Evolutionary conservation across 2,888 invertebrate genomes (phyloP), one percentile per base, ranked within the genome.

Genomic region (Lasiommata megera): DNA sequence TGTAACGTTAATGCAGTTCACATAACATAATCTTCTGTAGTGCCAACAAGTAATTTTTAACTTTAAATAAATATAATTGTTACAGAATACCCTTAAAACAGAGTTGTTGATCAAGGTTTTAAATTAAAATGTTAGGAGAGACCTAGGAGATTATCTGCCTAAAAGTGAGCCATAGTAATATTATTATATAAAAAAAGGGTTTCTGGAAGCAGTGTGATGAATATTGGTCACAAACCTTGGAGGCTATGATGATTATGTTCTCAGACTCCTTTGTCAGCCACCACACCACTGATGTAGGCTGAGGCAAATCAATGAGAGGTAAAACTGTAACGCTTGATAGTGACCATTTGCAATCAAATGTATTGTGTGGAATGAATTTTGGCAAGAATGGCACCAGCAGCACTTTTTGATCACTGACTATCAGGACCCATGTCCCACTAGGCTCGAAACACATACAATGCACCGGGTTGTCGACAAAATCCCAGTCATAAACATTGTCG

Each of bases 361-460:
- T 77, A 63, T 74, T 83, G 67, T 88, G 84, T 16, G 90, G 87
- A 38, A 80, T 81, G 64, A 91, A 89, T 31, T 86, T 67, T 0
- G 91, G 89, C 31, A 91, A 72, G 71, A 88, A 91, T 17, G 91
- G 91, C n/a, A 91, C 86, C n/a, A 91, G 73, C 28, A 90, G 71
- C 6, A 91, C 75, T 66, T 88, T 89, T 63, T 84, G 84, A 74
- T 91, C 92, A 81, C 93, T 92, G 58, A 93, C 84, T 64, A 94
- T 91, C 18, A 96, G 83, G 23, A 95, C 85, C 95, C 96, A 96
- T 40, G 94, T 93, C 54, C 96, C 96, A 59, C 94, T 93, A 1
- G 96, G 95, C 84, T 97, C 96, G 82, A 97, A 97, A 79, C 96
- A 96, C 78, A 96, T 89, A 73, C 94, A 94, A 75, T 94, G 92